Conservation (phyloP, 2,888 invertebrate species). For the Hetaerina titia region DNA sequence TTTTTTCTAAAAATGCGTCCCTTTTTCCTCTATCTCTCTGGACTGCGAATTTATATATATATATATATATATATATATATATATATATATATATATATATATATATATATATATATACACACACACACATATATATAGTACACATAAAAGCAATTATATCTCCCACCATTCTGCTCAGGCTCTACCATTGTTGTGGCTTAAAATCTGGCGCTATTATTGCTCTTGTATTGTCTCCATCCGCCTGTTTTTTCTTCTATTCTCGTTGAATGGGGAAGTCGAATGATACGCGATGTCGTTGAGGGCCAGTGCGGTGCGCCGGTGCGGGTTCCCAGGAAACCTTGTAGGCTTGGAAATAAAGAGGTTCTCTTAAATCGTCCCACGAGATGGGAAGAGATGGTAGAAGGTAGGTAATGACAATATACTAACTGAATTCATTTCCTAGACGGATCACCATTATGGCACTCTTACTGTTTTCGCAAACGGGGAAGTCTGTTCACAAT, state of each 20-base stretch:
- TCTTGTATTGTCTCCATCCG: constrained; percentile 12
- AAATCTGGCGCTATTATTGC: neutral
- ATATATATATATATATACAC: no score
- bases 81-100: no score
- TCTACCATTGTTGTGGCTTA: neutral
- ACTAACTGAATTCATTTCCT: neutral
- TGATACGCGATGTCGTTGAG: neutral
- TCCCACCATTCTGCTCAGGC: constrained; percentile 3
- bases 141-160: constrained; percentile 13
- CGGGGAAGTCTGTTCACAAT: no score
- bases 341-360: neutral
- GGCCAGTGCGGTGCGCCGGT: neutral
- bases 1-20: neutral
- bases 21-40: neutral
- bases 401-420: neutral
- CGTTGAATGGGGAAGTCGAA: constrained; percentile 6
- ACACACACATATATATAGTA: neutral
- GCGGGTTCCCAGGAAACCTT: neutral
- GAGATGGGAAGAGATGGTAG: neutral
- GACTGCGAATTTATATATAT: neutral
- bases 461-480: no score
- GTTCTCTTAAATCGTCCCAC: neutral
- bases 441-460: no score
- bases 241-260: neutral
- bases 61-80: no score